Conservation (phyloP, 2,797 vertebrate genomes). For the Sebastes taczanowskii region DNA sequence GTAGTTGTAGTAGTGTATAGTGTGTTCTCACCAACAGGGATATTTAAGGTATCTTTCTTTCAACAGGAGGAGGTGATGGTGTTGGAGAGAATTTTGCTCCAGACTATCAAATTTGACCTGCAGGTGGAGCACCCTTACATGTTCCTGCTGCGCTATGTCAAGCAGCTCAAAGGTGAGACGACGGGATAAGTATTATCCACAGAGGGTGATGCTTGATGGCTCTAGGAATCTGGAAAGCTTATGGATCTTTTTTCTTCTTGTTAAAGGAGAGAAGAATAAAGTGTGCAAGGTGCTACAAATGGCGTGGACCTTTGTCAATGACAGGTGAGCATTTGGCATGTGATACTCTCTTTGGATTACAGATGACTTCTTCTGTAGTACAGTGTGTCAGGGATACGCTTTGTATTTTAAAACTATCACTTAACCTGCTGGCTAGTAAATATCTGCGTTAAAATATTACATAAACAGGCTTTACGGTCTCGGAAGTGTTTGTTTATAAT, state of each 20-base stretch:
- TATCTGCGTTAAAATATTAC: no score
- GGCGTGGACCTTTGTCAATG: conserved; percentile 99
- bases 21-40: background rate
- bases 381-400: accelerated
- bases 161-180: conserved; percentile 94
- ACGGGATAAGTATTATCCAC: no score
- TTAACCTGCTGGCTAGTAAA: no score
- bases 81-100: conserved; percentile 94
- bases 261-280: conserved; percentile 94
- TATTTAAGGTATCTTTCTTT: background rate
- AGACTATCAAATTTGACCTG: conserved; percentile 98
- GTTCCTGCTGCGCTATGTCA: conserved; percentile 95
- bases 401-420: background rate
- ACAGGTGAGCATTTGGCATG: conserved; percentile 84
- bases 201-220: background rate
- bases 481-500: no score
- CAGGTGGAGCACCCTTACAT: conserved; percentile 98
- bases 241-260: background rate
- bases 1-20: no score
- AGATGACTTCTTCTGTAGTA: background rate
- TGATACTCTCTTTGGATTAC: background rate
- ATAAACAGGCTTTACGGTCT: no score
- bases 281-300: conserved; percentile 95
- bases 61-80: conserved; percentile 98
- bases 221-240: background rate